A percentile compares a stretch with the other conserved stretches of the same genome.
phyloP scores from a whole-genome alignment of 2,888 invertebrate genomes.

The Zeuzera pyrina region DNA sequence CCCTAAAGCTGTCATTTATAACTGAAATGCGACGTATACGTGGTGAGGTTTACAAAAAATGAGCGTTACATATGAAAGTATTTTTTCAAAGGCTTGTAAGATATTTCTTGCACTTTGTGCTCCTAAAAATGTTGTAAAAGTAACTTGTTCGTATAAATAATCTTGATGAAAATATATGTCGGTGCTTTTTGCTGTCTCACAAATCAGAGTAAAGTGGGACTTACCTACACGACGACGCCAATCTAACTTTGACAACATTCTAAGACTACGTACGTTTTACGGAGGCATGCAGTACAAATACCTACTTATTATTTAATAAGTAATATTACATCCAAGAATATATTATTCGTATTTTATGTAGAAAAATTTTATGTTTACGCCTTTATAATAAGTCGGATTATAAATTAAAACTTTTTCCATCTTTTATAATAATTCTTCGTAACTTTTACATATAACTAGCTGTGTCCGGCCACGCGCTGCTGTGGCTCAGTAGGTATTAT shows the following conservation, averaged over 20 bases:
- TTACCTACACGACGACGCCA: constrained; percentile 25
- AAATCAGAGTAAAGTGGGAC: constrained; percentile 43
- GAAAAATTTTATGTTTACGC: no score
- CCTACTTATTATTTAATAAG: no score
- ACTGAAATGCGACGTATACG: constrained; percentile 27
- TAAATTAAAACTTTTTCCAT: no score
- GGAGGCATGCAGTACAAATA: no score
- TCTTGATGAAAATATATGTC: constrained; percentile 47
- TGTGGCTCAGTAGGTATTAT: no score
- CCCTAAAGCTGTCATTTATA: constrained; percentile 23
- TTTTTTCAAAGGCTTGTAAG: constrained; percentile 46
- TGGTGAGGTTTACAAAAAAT: constrained; percentile 23
- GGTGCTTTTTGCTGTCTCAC: constrained; percentile 37
- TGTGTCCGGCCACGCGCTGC: no score
- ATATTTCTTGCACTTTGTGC: constrained; percentile 38
- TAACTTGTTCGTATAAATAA: constrained; percentile 50
- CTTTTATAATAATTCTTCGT: no score
- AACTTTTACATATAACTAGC: no score
- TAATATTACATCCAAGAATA: no score
- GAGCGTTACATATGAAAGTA: constrained; percentile 37
- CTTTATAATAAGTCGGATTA: no score
- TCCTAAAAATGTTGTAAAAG: constrained; percentile 46
- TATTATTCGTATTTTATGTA: no score
- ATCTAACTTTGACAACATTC: constrained; percentile 20
- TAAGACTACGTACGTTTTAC: no score